Conservation (phyloP, 1,140 invertebrate genomes). For the Diuraphis noxia region DNA sequence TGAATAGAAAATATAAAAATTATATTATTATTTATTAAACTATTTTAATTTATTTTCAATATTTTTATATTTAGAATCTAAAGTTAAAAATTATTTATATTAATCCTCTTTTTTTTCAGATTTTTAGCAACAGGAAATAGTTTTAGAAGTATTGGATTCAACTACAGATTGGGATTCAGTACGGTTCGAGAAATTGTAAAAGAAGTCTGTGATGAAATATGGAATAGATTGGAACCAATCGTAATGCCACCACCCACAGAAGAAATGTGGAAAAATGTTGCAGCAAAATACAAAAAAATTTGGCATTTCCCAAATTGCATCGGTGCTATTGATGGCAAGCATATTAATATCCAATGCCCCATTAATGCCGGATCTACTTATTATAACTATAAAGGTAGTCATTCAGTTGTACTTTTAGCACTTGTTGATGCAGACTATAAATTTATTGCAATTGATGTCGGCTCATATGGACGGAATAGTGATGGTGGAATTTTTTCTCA, state of each 20-base stretch:
- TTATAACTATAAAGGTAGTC: conserved; percentile 60
- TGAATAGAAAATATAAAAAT: no score
- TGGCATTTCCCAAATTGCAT: conserved; percentile 61
- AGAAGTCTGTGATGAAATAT: not conserved
- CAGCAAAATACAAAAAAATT: conserved; percentile 57
- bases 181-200: not conserved
- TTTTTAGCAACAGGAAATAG: no score
- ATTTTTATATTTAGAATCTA: not conserved
- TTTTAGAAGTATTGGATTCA: not conserved
- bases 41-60: not conserved
- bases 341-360: conserved; percentile 56
- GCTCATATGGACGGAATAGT: conserved; percentile 55
- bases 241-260: no score
- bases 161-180: not conserved
- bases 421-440: no score
- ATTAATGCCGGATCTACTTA: conserved; percentile 56
- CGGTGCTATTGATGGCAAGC: conserved; percentile 59
- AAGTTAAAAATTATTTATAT: no score
- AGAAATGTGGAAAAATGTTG: conserved; percentile 58
- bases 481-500: not conserved
- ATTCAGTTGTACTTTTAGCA: no score
- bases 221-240: no score
- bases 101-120: no score
- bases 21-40: not conserved
- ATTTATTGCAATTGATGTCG: conserved; percentile 55